These are phyloP conservation scores for Sebastes diploproa DNA, from an alignment of 2,797 vertebrate species.

Conservation along the genomic window DNA sequence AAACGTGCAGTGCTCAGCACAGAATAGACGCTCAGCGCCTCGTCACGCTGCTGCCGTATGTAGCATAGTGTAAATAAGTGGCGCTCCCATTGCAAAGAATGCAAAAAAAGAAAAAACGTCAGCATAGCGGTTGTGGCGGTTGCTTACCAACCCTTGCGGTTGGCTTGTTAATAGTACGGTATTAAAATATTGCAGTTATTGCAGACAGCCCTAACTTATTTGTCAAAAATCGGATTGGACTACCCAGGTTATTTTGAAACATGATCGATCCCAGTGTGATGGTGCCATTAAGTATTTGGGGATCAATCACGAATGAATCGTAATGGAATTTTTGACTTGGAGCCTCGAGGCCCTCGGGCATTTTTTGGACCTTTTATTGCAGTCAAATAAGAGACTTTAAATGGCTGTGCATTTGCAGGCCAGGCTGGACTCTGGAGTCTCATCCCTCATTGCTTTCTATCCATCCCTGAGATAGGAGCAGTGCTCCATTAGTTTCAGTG, in stretches of 20 bases:
- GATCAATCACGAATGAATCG: constrained; percentile 64
- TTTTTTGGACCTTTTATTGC: constrained; percentile 70
- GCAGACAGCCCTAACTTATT: neutral
- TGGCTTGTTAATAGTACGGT: no score
- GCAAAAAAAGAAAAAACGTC: no score
- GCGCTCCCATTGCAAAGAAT: no score
- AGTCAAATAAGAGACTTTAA: constrained; percentile 76
- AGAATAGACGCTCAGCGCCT: fast-evolving
- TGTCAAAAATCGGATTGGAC: constrained; percentile 10
- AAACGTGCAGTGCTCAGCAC: fast-evolving
- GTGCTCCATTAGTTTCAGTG: constrained; percentile 83
- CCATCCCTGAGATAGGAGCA: constrained; percentile 81
- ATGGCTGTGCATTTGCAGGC: constrained; percentile 75
- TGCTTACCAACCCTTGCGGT: no score
- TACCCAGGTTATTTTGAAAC: constrained; percentile 42
- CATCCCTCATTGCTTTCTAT: constrained; percentile 81
- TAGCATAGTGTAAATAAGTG: no score
- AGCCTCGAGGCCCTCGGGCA: constrained; percentile 57
- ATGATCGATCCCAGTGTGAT: constrained; percentile 39
- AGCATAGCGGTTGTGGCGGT: no score
- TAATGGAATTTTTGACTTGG: constrained; percentile 64
- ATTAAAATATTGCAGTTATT: no score
- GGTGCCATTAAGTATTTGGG: constrained; percentile 56
- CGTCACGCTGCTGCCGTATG: no score
- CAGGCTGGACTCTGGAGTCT: constrained; percentile 79